Base-by-base conservation (phyloP, 2,113 vertebrate genomes). In the Merops nubicus region DNA sequence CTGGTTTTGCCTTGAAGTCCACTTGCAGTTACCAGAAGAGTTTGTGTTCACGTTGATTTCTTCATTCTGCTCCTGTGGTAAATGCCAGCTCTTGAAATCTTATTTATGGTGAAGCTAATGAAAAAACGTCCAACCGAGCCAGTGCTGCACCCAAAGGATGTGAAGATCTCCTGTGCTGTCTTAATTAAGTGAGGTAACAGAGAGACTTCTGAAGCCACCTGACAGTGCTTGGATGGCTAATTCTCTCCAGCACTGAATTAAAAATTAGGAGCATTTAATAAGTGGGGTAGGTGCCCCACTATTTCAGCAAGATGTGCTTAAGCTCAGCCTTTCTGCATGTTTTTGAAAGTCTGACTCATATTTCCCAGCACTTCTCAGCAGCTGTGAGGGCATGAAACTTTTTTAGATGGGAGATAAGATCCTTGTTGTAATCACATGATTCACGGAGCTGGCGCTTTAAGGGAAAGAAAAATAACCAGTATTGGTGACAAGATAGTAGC, bases 41-140 rank as follows among this genome's bases (percentile, higher is more conserved):
- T 87, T 86, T 85, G 91, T 91, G 91, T 90, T 53, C 50, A 1
- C 12, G 65, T 93, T 95, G 96, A 94, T 93, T 93, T 96, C 95
- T 97, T 96, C 94, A 91, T 96, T 79, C 63, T 9, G 38, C 75
- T 79, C 45, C 78, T 5, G 70, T 82, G 90, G 89, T 90, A 93
- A 96, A 94, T 96, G 96, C 96, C 93, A 95, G 86, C 75, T 33
- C 75, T 88, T 91, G 96, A 96, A 94, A 96, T 96, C 85, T 96
- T 95, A 97, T 95, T 95, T 95, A 88, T 96, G 94, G 89, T 54
- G 94, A 93, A 77, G 78, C 90, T 94, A 94, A 96, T 97, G 93
- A 89, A 85, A 88, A 93, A 83, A 54, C 11, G 53, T 91, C 75
- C 95, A 88, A 1, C 72, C 2, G 92, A 94, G 90, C 91, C 81